Base-by-base conservation (phyloP, 2,888 invertebrate species). In the Sinopyrophorus schimmeli region DNA sequence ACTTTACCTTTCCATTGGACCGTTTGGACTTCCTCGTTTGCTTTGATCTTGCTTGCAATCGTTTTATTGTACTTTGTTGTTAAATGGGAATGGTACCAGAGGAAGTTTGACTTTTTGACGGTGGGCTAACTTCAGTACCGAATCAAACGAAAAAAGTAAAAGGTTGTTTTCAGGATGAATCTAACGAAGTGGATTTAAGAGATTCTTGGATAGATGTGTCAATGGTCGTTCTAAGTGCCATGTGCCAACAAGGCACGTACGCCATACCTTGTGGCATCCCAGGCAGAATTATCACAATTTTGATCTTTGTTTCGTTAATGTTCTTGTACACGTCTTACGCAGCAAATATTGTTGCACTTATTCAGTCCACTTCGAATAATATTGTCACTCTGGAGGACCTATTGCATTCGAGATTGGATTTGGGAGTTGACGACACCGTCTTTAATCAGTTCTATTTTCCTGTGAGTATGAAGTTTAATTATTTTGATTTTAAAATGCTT, bases 241-340 rank as follows among this genome's bases (percentile, higher is more conserved):
- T 81, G 0, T 73, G 81, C 17, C 83, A 83, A 59, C 82, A 83
- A 66, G 82, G 82, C 1, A 74, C 80, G 12, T 73, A 76, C 1
- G 59, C 77, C 10, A 76, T 81, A 55, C 81, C 82, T 5, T 61
- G 53, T 21, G 67, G 68, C 24, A 31, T 63, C 26, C 65, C 74
- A 2, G 75, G 74, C 40, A 76, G 87, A 15, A 76, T 84, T 11
- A 81, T 84, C 1, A 77, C 84, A 58, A 71, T 87, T 41, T 74
- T 84, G 26, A 71, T 84, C 1, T 81, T 85, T 56, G 65, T 84
- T 4, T 76, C 84, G 0, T 70, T 84, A 2, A 80, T 87, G 74
- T 87, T 86, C 59, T 72, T 88, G 0, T 87, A 86, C 64, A 84
- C 85, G 0, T 85, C 87, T 0, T 88, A 87, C 62, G 81, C 87